These are phyloP conservation scores for Centroberyx gerrardi DNA, from an alignment of 2,797 vertebrate genomes.

Conservation along the genomic window DNA sequence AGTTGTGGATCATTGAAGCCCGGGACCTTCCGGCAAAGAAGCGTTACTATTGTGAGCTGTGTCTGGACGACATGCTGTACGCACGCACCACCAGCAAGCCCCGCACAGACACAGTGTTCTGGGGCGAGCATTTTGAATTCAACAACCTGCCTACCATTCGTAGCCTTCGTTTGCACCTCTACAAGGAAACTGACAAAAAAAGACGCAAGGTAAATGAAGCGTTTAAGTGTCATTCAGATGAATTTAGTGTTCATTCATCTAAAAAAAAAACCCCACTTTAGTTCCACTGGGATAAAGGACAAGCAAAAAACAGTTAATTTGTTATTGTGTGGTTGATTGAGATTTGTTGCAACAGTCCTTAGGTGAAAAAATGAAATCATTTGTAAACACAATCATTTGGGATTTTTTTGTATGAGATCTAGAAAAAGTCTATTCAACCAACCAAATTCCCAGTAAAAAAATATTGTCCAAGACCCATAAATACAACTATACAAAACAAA, in stretches of 20 bases:
- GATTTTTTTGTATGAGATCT: too few species aligned
- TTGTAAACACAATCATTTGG: too few species aligned
- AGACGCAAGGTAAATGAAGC: conserved; percentile 87
- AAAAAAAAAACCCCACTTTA: neutral
- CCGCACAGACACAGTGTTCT: conserved; percentile 96
- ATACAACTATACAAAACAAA: too few species aligned
- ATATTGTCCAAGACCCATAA: too few species aligned
- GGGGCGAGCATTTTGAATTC: conserved; percentile 98
- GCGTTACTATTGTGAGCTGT: conserved; percentile 98
- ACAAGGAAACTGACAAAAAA: conserved; percentile 98
- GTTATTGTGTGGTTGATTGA: too few species aligned
- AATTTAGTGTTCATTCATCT: neutral
- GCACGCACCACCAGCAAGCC: conserved; percentile 98
- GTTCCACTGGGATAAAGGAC: too few species aligned
- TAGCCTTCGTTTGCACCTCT: conserved; percentile 95
- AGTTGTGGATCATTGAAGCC: conserved; percentile 97
- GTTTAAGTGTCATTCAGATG: neutral
- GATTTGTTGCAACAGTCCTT: too few species aligned
- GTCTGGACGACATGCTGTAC: conserved; percentile 97
- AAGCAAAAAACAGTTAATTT: too few species aligned
- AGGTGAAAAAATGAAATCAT: too few species aligned
- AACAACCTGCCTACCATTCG: conserved; percentile 96
- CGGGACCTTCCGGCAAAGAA: conserved; percentile 97
- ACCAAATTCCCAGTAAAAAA: too few species aligned
- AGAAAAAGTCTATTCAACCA: too few species aligned